Conservation (phyloP, 2,797 vertebrate species). For the Pachyuromys duprasi region DNA sequence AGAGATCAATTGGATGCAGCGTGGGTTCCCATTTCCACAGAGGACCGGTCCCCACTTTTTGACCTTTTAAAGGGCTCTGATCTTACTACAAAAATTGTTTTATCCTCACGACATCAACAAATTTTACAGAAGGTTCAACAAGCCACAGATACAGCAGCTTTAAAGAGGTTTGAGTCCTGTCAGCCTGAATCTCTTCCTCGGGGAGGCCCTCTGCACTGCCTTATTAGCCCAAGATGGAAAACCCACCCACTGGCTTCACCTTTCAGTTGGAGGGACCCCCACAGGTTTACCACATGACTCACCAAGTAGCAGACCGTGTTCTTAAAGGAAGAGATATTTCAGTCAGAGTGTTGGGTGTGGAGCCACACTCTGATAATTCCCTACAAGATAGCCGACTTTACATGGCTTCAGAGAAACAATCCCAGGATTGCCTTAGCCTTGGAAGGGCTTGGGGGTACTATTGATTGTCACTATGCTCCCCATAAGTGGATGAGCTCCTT, state of each 20-base stretch:
- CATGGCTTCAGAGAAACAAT: neutral
- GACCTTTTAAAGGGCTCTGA: neutral
- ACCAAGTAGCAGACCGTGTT: neutral
- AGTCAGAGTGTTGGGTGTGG: neutral
- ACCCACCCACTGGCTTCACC: neutral
- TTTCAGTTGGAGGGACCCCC: neutral
- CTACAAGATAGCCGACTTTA: neutral
- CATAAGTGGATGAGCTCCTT: neutral
- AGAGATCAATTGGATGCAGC: neutral
- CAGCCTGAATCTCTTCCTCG: neutral
- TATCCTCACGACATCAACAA: neutral
- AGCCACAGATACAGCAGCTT: too few relatives aligned
- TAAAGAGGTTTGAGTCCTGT: neutral
- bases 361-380: neutral
- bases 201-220: neutral
- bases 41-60: fast-evolving
- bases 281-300: neutral
- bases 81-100: neutral
- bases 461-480: neutral
- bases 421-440: neutral
- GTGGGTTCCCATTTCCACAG: neutral
- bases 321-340: neutral
- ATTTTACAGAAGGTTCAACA: neutral
- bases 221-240: neutral
- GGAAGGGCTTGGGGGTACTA: neutral